Base-by-base conservation (phyloP, 2,888 invertebrate species). In the Philopedon plagiatum region DNA sequence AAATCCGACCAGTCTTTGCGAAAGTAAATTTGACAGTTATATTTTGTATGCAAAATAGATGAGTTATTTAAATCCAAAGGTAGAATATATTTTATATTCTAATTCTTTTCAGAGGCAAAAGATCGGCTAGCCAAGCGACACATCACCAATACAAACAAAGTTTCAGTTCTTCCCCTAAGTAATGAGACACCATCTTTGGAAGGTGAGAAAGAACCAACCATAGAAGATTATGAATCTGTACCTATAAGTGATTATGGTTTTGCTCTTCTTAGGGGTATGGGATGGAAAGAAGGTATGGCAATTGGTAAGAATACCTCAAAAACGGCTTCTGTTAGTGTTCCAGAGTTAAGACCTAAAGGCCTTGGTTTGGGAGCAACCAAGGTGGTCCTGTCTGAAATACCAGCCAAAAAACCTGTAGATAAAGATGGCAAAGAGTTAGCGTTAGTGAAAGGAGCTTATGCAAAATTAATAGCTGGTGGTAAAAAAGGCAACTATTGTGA, bases 351-450 rank as follows among this genome's bases (percentile, higher is more conserved):
- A 68, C 97, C 98, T 0, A 96, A 95, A 87, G 97, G 98, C 1
- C 89, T 99, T 85, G 98, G 98, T 0, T 86, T 99, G 5, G 99
- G 99, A 1, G 98, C 98, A 0, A 95, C 94, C 81, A 93, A 92
- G 85, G 87, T 32, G 80, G 87, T 56, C 81, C 77, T 76, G 64
- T 49, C 75, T 23, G 87, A 79, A 84, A 87, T 44, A 86, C 87
- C 78, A 83, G 86, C 77, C 76, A 76, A 76, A 75, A 78, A 74
- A 85, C 75, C 77, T 72, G 71, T 81, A 5, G 82, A 86, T 19
- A 87, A 87, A 76, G 89, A 90, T 58, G 91, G 92, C 62, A 93
- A 94, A 81, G 89, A 92, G 19, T 83, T 96, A 41, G 87, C 88
- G 74, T 88, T 97, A 68, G 90, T 91, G 46, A 93, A 91, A 80